These are phyloP conservation scores for Luffia ferchaultella DNA, from an alignment of 2,888 invertebrate species.

Conservation along the genomic window DNA sequence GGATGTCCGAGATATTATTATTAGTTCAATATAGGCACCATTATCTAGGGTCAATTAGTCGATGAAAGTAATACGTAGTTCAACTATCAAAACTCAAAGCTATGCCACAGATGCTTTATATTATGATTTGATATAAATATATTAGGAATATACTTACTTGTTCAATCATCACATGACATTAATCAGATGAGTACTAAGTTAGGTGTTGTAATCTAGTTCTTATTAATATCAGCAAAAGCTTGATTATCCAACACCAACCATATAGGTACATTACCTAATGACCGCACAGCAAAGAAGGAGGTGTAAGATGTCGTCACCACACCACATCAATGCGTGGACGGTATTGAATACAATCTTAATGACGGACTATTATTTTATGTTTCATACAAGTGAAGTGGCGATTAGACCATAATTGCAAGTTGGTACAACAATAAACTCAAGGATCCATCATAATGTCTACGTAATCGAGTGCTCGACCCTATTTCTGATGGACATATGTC, in stretches of 20 bases:
- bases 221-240: background rate
- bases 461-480: background rate
- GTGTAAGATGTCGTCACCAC: background rate
- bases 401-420: background rate
- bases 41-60: no score
- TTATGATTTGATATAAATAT: no score
- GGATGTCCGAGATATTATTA: no score
- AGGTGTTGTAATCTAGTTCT: background rate
- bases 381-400: background rate
- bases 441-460: background rate
- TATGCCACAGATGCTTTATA: no score
- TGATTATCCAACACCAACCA: background rate
- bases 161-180: no score
- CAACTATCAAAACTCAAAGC: no score
- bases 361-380: slow-evolving; percentile 17
- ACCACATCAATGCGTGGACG: slow-evolving; percentile 15
- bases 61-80: no score
- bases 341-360: slow-evolving; percentile 24
- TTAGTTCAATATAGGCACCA: no score
- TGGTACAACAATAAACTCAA: background rate
- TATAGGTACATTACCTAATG: background rate
- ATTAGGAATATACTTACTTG: no score
- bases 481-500: background rate
- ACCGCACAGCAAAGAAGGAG: background rate
- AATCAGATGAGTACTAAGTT: no score